Evolutionary conservation across 2,113 vertebrate genomes (phyloP).

Genomic region (Pteropus alecto): DNA sequence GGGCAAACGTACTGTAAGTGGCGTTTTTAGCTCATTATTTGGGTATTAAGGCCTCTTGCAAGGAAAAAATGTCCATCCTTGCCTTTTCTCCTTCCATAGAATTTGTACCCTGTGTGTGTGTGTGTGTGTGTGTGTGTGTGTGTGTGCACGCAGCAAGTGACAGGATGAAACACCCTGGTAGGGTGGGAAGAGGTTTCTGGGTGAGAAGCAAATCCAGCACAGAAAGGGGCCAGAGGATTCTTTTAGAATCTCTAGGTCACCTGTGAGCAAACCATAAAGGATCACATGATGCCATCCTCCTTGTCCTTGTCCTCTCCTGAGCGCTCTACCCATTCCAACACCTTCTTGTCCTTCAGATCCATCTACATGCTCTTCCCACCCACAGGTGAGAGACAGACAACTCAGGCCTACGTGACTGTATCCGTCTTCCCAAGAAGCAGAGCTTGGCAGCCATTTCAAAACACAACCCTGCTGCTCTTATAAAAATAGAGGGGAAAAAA

Average conservation of each 20-base stretch:
- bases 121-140: not conserved
- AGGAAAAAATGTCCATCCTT: not conserved
- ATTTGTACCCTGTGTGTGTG: not conserved
- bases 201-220: slow-evolving; percentile 35
- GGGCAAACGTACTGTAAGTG: no score
- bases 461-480: slow-evolving; percentile 77
- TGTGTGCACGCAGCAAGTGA: not conserved
- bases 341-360: rapidly evolving
- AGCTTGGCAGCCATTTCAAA: slow-evolving; percentile 69
- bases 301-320: not conserved
- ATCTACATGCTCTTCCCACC: not conserved
- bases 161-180: not conserved
- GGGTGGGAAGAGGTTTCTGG: not conserved
- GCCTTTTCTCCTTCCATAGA: not conserved
- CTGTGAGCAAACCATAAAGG: not conserved
- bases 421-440: slow-evolving; percentile 50
- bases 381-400: not conserved
- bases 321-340: rapidly evolving
- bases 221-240: slow-evolving; percentile 44
- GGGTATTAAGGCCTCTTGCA: not conserved
- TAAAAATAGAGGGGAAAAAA: slow-evolving; percentile 69
- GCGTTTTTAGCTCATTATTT: not conserved
- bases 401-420: not conserved
- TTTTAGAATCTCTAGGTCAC: not conserved
- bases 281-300: not conserved